Evolutionary conservation across 2,113 vertebrate species (phyloP).

Genomic region (Gulo gulo): DNA sequence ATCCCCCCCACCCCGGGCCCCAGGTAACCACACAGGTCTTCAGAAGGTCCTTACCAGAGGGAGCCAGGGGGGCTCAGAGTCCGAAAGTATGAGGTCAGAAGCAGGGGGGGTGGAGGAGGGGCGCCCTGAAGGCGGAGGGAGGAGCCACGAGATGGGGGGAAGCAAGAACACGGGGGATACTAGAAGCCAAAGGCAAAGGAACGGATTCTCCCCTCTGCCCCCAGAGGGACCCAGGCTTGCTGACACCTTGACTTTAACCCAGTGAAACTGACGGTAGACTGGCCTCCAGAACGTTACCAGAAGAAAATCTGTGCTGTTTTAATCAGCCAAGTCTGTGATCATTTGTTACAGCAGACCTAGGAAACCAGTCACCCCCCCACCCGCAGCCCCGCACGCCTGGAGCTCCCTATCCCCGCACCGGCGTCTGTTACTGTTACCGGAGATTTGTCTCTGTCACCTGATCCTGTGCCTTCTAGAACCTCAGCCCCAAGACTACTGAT

Average conservation of each 20-base stretch:
- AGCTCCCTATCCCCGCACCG: background rate
- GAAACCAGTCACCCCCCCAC: background rate
- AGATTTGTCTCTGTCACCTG: too few relatives aligned
- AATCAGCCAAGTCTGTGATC: rapidly evolving
- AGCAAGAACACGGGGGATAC: rapidly evolving
- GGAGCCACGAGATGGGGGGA: background rate
- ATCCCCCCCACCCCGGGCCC: background rate
- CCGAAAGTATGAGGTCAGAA: rapidly evolving
- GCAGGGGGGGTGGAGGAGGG: rapidly evolving
- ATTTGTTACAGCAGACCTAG: background rate
- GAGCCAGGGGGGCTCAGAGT: background rate
- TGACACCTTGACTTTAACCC: background rate
- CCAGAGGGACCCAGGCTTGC: background rate
- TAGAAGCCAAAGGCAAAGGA: background rate
- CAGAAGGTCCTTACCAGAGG: background rate
- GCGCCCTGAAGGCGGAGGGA: background rate
- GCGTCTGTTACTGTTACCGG: rapidly evolving
- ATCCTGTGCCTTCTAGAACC: background rate
- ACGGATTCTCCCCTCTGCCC: background rate
- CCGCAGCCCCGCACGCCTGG: background rate
- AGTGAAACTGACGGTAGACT: background rate
- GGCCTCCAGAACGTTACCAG: background rate
- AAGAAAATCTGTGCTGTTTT: background rate
- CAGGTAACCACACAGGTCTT: background rate
- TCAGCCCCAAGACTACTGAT: background rate